A percentile compares a stretch with the other conserved stretches of the same genome.
phyloP scores from a whole-genome alignment of 2,888 invertebrate species.

The Eurytoma adleriae region DNA sequence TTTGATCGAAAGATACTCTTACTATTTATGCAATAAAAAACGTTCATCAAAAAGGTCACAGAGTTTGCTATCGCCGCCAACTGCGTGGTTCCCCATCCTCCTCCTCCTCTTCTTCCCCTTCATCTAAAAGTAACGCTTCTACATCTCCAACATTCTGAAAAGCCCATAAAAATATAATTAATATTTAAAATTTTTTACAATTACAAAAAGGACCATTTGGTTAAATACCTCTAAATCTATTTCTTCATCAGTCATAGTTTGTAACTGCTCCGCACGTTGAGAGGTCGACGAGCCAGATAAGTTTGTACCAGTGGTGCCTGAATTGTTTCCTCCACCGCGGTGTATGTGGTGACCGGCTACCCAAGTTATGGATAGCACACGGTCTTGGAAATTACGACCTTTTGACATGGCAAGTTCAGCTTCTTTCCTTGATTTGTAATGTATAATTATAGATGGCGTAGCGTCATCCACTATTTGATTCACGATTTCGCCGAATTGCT shows the following conservation, averaged over 20 bases:
- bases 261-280: slow-evolving; percentile 68
- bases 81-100: slow-evolving; percentile 90
- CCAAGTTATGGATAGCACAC: slow-evolving; percentile 77
- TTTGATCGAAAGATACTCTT: slow-evolving; percentile 60
- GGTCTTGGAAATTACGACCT: slow-evolving; percentile 86
- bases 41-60: slow-evolving; percentile 60
- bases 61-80: slow-evolving; percentile 89
- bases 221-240: slow-evolving; percentile 72
- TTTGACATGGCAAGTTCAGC: slow-evolving; percentile 88
- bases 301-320: slow-evolving; percentile 59
- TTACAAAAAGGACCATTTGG: background rate
- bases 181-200: no score
- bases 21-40: slow-evolving; percentile 58
- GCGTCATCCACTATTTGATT: slow-evolving; percentile 86
- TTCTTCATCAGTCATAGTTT: slow-evolving; percentile 67
- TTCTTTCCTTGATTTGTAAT: slow-evolving; percentile 86
- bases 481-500: slow-evolving; percentile 94
- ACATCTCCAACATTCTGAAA: slow-evolving; percentile 75
- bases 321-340: slow-evolving; percentile 75
- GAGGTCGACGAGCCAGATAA: slow-evolving; percentile 60
- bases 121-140: slow-evolving; percentile 85
- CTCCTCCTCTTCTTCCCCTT: slow-evolving; percentile 92
- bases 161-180: background rate
- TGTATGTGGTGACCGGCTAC: slow-evolving; percentile 74
- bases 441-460: slow-evolving; percentile 86